Base-by-base conservation (phyloP, 2,888 invertebrate species). In the Volucella zonaria region DNA sequence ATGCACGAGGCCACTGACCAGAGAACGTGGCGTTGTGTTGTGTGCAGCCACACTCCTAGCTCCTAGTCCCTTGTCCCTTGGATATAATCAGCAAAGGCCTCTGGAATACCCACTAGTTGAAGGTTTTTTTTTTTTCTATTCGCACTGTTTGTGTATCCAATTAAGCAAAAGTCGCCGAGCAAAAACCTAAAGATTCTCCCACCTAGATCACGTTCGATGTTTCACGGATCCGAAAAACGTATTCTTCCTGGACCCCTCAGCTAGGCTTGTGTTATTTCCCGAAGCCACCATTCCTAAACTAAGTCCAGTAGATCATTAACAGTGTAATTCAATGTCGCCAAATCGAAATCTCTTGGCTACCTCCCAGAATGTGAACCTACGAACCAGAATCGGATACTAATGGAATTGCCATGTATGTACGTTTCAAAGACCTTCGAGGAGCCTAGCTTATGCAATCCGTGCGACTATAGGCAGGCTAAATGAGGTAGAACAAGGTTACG, bases 151-250 rank as follows among this genome's bases (percentile, higher is more conserved):
- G 42, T 81, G 68, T 81, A 76, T 81, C 85, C 85, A 85, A 85
- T 85, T 85, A 85, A 85, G 85, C 45, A 64, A 31, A 70, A 83
- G 62, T 62, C 31, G 38, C 56, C 73, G 81, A 83, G 74, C 75
- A 75, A 64, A 83, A 74, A 40, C 31, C 62, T 52, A 59, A 59
- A 85, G 80, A 85, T 85, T 81, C 85, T 85, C 85, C 85, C 85
- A 85, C 85, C 81, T 85, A 73, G 76, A 85, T 85, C 85, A 85
- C 85, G 81, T 81, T 83, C 80, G 66, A 56, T 85, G 85, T 77
- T 80, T 61, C 49, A 62, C 47, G n/a, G 18, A 40, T 23, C 75
- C 51, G 47, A 49, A 68, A 31, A 67, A 75, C 49, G 75, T 64
- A 75, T 42, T 15, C 59, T 8, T 10, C 15, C 47, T 15, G 47